Conservation (phyloP, 1,140 invertebrate genomes). For the Liolophura sinensis region DNA sequence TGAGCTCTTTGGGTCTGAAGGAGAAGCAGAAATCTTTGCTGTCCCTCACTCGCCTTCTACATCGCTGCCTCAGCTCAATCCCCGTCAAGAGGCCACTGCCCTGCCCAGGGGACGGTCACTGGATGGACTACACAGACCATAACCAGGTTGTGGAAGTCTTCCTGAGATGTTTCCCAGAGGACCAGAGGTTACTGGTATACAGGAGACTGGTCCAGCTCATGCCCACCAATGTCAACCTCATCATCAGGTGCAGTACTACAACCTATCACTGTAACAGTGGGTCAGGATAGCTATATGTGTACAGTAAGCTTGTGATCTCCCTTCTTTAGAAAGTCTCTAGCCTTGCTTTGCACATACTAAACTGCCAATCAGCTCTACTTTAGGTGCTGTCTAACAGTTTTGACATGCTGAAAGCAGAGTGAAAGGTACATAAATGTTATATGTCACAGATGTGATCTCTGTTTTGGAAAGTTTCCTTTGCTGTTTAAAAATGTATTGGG, state of each 20-base stretch:
- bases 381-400: too few species aligned
- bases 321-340: too few species aligned
- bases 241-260: slow-evolving; percentile 25
- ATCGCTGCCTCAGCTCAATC: slow-evolving; percentile 28
- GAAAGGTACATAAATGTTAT: too few species aligned
- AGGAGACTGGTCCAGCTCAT: slow-evolving; percentile 31
- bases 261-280: too few species aligned
- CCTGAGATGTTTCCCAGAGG: slow-evolving; percentile 19
- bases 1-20: neutral
- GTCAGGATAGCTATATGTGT: too few species aligned
- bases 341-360: too few species aligned
- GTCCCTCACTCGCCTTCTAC: slow-evolving; percentile 20
- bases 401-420: too few species aligned
- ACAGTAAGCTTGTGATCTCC: too few species aligned
- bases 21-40: slow-evolving; percentile 3
- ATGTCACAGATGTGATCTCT: too few species aligned
- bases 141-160: slow-evolving; percentile 34
- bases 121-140: slow-evolving; percentile 33
- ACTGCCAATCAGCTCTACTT: too few species aligned
- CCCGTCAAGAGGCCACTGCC: slow-evolving; percentile 28
- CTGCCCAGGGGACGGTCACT: slow-evolving; percentile 14
- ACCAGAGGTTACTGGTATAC: slow-evolving; percentile 14
- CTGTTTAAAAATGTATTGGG: too few species aligned
- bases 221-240: slow-evolving; percentile 34
- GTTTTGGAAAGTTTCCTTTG: too few species aligned